These are phyloP conservation scores for Euplagia quadripunctaria DNA, from an alignment of 2,888 invertebrate species.

Conservation along the genomic window DNA sequence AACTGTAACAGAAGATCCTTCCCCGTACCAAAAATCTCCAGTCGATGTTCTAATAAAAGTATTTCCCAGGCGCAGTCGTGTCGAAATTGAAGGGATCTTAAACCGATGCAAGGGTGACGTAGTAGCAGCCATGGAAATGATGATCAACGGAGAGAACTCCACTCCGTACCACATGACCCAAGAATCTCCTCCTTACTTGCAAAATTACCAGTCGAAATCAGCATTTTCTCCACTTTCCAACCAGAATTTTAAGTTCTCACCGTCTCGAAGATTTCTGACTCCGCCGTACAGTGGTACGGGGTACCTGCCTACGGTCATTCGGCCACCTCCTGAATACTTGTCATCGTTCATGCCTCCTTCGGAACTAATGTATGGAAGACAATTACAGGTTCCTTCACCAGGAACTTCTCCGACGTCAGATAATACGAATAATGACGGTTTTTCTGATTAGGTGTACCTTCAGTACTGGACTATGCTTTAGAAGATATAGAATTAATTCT, in stretches of 20 bases:
- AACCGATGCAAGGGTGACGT: constrained; percentile 96
- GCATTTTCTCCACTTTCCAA: constrained; percentile 92
- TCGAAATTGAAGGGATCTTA: constrained; percentile 94
- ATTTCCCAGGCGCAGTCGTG: constrained; percentile 95
- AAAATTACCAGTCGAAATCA: constrained; percentile 88
- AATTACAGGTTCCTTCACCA: constrained; percentile 80
- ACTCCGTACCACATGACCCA: constrained; percentile 76
- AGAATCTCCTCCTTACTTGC: constrained; percentile 80
- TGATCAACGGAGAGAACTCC: constrained; percentile 89
- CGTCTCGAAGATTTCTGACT: constrained; percentile 92
- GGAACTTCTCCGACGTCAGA: constrained; percentile 85
- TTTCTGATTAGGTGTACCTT: constrained; percentile 78
- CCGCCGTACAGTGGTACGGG: constrained; percentile 95
- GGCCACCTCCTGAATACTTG: constrained; percentile 83
- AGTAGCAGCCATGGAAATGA: constrained; percentile 96
- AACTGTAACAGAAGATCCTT: constrained; percentile 57
- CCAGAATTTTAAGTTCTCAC: constrained; percentile 89
- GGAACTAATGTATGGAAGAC: constrained; percentile 82
- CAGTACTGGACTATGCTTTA: constrained; percentile 59
- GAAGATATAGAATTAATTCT: constrained; percentile 33
- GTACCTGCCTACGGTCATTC: constrained; percentile 93
- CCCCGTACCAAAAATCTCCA: constrained; percentile 90
- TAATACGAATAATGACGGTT: constrained; percentile 84
- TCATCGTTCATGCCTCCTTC: constrained; percentile 82
- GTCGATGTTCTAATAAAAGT: constrained; percentile 96